Percentiles rank a stretch among this genome's conserved stretches.
phyloP scores from a whole-genome alignment of 2,888 invertebrate species.

The Leucophora obtusa region DNA sequence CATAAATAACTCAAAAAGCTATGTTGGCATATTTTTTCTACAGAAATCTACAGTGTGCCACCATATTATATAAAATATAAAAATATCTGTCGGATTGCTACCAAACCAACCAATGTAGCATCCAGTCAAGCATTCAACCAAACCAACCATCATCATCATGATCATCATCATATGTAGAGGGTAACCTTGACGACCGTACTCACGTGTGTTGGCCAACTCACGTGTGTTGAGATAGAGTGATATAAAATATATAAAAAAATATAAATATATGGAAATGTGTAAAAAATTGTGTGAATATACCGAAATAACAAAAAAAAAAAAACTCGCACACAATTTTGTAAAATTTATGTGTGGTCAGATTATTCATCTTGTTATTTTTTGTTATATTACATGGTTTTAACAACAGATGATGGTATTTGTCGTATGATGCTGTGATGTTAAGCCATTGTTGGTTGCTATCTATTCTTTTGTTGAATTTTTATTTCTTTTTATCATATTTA shows the following conservation, averaged over 20 bases:
- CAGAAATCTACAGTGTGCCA: background rate
- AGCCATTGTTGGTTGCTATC: background rate
- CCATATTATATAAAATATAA: background rate
- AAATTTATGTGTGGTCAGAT: slow-evolving; percentile 53
- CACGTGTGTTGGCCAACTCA: slow-evolving; percentile 11
- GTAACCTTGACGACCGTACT: slow-evolving; percentile 9
- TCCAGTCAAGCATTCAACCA: slow-evolving; percentile 16
- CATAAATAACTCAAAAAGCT: slow-evolving; percentile 43
- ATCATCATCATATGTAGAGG: background rate
- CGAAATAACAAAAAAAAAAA: slow-evolving; percentile 19
- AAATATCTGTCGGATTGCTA: background rate
- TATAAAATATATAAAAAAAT: background rate
- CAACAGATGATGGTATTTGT: slow-evolving; percentile 11
- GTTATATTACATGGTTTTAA: slow-evolving; percentile 6
- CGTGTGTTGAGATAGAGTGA: slow-evolving; percentile 25
- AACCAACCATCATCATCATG: background rate
- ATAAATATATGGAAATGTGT: background rate
- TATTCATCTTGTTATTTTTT: slow-evolving; percentile 29
- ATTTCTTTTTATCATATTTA: background rate
- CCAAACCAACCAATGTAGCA: background rate
- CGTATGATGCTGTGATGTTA: background rate
- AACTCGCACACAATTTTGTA: slow-evolving; percentile 16
- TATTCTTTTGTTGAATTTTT: background rate
- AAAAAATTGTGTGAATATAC: slow-evolving; percentile 10
- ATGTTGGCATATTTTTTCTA: slow-evolving; percentile 39